A percentile compares a stretch with the other conserved stretches of the same genome.
Conservation (phyloP, 2,113 vertebrate species). For the Leucosticte australis region DNA sequence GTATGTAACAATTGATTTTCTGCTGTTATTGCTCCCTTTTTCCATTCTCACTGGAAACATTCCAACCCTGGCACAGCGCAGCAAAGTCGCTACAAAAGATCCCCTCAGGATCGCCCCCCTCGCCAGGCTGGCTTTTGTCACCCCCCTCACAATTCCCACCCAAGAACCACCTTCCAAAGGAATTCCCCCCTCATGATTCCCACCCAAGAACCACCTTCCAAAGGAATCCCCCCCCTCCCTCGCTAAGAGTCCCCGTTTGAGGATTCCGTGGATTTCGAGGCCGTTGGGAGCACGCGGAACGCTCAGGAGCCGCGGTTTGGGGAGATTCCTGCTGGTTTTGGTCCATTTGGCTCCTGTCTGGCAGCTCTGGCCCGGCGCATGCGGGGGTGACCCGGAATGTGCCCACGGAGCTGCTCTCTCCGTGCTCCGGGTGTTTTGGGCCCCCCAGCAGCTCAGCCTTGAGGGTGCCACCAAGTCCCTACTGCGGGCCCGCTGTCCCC, state of each 20-base stretch:
- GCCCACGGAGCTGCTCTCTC: rapidly evolving
- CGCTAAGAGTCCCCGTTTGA: rapidly evolving
- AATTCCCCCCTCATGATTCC: not conserved
- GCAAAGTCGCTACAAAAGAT: not conserved
- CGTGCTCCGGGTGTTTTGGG: rapidly evolving
- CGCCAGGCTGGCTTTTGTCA: not conserved
- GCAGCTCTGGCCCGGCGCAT: rapidly evolving
- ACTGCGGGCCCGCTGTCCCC: rapidly evolving
- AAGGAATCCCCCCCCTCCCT: not conserved
- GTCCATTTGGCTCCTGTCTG: not conserved
- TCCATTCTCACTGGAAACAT: not conserved
- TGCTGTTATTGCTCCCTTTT: not conserved
- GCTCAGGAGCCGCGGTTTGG: rapidly evolving
- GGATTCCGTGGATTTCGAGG: rapidly evolving
- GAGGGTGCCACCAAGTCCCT: not conserved
- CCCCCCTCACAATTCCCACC: not conserved
- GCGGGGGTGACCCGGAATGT: rapidly evolving
- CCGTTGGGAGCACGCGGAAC: rapidly evolving
- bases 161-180: not conserved
- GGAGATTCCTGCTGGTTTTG: not conserved
- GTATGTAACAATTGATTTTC: rapidly evolving
- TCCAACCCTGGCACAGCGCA: rapidly evolving
- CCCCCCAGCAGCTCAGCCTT: not conserved
- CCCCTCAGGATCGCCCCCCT: not conserved
- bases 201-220: not conserved